phyloP scores from a whole-genome alignment of 1,140 invertebrate species.

The Zelostemma sp. region DNA sequence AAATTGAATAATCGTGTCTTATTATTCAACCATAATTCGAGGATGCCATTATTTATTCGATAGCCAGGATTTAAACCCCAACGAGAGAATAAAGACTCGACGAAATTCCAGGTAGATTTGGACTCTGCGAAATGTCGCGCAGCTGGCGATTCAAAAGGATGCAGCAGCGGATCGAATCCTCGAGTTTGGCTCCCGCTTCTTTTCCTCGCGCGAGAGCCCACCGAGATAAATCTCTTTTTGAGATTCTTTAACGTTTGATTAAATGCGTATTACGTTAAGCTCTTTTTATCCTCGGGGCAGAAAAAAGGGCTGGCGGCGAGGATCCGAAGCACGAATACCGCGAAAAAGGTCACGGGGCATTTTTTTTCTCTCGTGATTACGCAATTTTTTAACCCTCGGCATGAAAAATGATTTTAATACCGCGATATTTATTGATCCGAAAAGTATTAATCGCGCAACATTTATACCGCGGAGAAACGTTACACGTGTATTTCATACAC shows the following conservation, averaged over 20 bases:
- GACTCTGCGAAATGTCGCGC: conserved; percentile 28
- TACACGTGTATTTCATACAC: not conserved
- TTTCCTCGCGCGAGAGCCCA: conserved; percentile 11
- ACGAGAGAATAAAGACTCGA: conserved; percentile 25
- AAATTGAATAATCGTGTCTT: too few species aligned
- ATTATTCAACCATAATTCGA: too few species aligned
- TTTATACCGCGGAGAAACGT: not conserved
- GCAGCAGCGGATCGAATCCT: conserved; percentile 30
- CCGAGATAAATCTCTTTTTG: conserved; percentile 1
- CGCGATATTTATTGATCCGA: not conserved
- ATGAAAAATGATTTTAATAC: too few species aligned
- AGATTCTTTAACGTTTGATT: conserved; percentile 1
- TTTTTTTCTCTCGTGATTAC: too few species aligned
- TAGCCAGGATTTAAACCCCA: too few species aligned
- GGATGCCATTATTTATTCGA: too few species aligned
- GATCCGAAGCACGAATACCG: not conserved
- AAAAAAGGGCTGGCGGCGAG: not conserved
- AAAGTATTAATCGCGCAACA: not conserved
- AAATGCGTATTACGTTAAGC: conserved; percentile 3
- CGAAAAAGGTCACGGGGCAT: not conserved
- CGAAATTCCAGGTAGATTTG: conserved; percentile 27
- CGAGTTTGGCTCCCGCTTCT: conserved; percentile 13
- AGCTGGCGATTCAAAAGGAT: conserved; percentile 37
- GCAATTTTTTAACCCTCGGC: too few species aligned
- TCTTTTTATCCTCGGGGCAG: not conserved